Conservation (phyloP, 1,140 invertebrate species). For the Trichogramma pretiosum region DNA sequence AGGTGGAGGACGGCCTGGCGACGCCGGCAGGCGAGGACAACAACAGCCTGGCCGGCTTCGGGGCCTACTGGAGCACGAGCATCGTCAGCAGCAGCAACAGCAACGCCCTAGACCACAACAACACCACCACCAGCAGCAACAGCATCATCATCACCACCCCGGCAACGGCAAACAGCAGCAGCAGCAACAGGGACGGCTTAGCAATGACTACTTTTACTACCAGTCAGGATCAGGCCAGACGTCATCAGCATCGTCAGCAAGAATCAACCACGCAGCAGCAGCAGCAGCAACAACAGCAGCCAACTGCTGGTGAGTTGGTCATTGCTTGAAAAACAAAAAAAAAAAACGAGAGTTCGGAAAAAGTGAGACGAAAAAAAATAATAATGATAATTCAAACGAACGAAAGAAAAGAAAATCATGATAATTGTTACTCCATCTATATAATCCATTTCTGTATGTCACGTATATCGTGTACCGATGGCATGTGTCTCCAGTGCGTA, state of each 20-base stretch:
- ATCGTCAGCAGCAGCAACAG: background rate
- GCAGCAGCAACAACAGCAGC: constrained; percentile 43
- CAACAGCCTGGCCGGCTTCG: constrained; percentile 1
- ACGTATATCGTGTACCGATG: no score
- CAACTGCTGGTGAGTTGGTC: constrained; percentile 56
- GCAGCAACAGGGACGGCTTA: constrained; percentile 8
- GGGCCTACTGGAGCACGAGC: background rate
- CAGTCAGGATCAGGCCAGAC: constrained; percentile 20
- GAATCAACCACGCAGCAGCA: constrained; percentile 23
- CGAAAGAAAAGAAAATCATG: no score
- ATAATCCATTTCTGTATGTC: no score
- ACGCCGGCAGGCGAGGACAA: background rate
- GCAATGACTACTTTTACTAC: constrained; percentile 28
- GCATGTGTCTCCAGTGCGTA: no score
- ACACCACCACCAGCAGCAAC: background rate
- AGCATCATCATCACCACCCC: constrained; percentile 2
- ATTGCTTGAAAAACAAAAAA: constrained; percentile 40
- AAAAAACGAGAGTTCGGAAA: no score
- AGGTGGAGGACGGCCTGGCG: background rate
- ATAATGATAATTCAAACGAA: no score
- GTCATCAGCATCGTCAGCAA: constrained; percentile 19
- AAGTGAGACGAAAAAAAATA: no score
- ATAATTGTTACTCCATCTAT: no score
- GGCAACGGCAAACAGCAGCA: background rate
- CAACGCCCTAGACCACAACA: background rate